These are phyloP conservation scores for Drosophila cyrtoloma DNA, from an alignment of 2,888 invertebrate genomes.

Conservation along the genomic window DNA sequence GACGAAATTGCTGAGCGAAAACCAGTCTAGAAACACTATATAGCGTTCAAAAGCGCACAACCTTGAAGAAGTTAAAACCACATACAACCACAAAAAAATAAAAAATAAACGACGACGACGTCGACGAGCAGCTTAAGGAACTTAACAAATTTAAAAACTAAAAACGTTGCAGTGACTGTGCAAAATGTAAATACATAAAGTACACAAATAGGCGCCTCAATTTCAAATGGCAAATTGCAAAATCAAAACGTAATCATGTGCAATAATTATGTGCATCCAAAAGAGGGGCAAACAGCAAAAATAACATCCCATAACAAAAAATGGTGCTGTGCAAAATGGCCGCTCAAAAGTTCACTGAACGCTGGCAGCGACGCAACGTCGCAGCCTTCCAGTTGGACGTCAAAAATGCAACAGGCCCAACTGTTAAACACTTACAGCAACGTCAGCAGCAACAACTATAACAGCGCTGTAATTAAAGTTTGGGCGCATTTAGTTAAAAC, in stretches of 20 bases:
- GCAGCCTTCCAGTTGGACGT: constrained; percentile 33
- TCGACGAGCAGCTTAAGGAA: constrained; percentile 56
- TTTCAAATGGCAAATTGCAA: constrained; percentile 50
- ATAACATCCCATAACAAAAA: constrained; percentile 37
- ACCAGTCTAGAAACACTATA: constrained; percentile 75
- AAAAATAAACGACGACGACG: constrained; percentile 3
- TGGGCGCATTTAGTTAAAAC: constrained; percentile 35
- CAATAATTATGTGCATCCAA: constrained; percentile 44
- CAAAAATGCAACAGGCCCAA: constrained; percentile 36
- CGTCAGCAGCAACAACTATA: constrained; percentile 7
- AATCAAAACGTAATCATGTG: constrained; percentile 54
- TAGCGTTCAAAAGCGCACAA: constrained; percentile 57
- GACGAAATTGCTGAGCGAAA: constrained; percentile 76
- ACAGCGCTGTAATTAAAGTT: constrained; percentile 25
- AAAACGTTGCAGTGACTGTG: constrained; percentile 39
- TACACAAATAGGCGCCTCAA: constrained; percentile 33
- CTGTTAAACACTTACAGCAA: constrained; percentile 19
- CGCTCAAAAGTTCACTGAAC: constrained; percentile 68
- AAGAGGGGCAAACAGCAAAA: constrained; percentile 35
- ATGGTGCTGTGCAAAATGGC: constrained; percentile 44
- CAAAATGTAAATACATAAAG: constrained; percentile 36
- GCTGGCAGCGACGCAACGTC: constrained; percentile 38
- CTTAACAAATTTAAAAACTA: constrained; percentile 32
- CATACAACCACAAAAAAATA: constrained; percentile 29
- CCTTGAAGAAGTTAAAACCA: constrained; percentile 71